phyloP scores from a whole-genome alignment of 2,797 vertebrate species.

The Sylvilagus floridanus region DNA sequence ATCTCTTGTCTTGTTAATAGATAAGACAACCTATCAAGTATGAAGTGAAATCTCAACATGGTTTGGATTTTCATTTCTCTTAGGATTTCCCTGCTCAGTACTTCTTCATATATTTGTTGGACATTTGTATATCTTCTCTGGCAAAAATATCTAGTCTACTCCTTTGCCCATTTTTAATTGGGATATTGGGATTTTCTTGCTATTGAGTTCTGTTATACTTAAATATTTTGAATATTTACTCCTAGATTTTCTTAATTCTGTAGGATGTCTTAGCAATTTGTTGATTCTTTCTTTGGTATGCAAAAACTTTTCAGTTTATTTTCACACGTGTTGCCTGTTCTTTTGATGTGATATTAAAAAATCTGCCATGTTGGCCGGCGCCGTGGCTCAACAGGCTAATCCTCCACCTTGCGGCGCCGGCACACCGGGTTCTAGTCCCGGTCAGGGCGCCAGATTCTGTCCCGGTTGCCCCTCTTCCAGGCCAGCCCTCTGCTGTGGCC shows the following conservation, averaged over 20 bases:
- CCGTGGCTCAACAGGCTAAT: no score
- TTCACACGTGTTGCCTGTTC: not conserved
- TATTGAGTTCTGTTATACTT: not conserved
- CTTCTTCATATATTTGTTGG: not conserved
- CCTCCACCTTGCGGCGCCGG: no score
- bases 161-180: not conserved
- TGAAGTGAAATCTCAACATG: not conserved
- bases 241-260: not conserved
- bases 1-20: not conserved
- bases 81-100: not conserved
- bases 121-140: not conserved
- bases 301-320: not conserved
- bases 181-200: not conserved
- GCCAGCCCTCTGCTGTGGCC: no score
- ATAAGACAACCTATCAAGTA: not conserved
- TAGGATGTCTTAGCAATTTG: not conserved
- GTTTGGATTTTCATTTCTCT: not conserved
- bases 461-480: no score
- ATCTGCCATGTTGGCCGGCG: no score
- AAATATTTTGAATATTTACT: not conserved
- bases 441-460: no score
- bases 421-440: no score
- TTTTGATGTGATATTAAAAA: not conserved
- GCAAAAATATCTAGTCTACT: not conserved
- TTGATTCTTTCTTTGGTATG: not conserved